phyloP scores from a whole-genome alignment of 2,113 vertebrate genomes.

The Scophthalmus maximus region DNA sequence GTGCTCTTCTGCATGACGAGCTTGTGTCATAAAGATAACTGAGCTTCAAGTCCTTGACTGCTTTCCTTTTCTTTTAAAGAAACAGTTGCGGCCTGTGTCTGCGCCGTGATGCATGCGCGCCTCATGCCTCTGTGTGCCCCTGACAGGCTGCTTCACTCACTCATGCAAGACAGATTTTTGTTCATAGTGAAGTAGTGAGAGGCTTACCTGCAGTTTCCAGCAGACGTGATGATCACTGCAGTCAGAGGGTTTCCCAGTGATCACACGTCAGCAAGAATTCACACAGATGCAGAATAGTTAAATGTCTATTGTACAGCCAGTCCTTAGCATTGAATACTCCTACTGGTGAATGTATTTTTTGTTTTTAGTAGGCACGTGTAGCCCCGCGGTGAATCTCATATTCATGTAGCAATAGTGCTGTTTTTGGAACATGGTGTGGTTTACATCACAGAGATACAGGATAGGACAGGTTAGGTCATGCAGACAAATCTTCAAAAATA shows the following conservation, averaged over 20 bases:
- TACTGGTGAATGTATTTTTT: neutral
- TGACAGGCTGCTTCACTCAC: neutral
- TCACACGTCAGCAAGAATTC: slow-evolving; percentile 6
- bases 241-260: slow-evolving; percentile 27
- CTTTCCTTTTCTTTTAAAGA: neutral
- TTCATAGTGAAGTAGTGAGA: neutral
- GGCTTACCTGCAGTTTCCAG: slow-evolving; percentile 1
- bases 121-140: neutral
- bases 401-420: neutral
- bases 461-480: too few relatives aligned
- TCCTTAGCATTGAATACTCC: neutral
- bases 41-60: neutral
- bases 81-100: too few relatives aligned
- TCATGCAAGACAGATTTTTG: neutral
- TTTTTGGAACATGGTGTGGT: slow-evolving; percentile 23
- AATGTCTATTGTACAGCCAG: neutral
- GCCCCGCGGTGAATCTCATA: neutral
- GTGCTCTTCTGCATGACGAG: slow-evolving; percentile 10
- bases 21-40: neutral
- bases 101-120: slow-evolving; percentile 35
- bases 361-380: neutral
- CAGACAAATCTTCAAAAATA: too few relatives aligned
- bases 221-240: slow-evolving; percentile 23
- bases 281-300: slow-evolving; percentile 5
- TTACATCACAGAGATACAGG: slow-evolving; percentile 20